Evolutionary conservation across 2,888 invertebrate genomes (phyloP), one percentile per base, ranked within the genome.

Genomic region (Dasypogon diadema): DNA sequence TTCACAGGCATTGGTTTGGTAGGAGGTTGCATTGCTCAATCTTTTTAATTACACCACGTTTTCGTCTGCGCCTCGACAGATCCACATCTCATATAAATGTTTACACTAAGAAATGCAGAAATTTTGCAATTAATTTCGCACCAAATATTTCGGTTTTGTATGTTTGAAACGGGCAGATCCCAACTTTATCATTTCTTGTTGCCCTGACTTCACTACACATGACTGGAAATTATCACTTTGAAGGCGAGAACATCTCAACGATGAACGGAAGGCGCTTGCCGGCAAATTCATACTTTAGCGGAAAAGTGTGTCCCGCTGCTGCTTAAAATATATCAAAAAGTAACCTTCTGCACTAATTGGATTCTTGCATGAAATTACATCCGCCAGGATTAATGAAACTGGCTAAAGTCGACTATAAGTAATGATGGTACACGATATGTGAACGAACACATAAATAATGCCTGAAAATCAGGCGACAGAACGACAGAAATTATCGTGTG

Each of bases 121-220:
- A 76, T 76, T 72, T 76, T 42, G 76, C 73, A 76, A 76, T 76
- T 76, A 76, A 76, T 76, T 76, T 70, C 70, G 76, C 76, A 76
- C 76, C 73, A 76, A 76, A 73, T 76, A 76, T 76, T 76, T 76
- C 63, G 60, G 70, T 76, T 76, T 76, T 56, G 74, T 60, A 51
- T 51, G 48, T 26, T 46, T 74, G 5, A 75, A 75, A 30, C 37
- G 42, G 63, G 37, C 16, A 42, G 48, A 14, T 16, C 48, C 48
- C n/a, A 14, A 12, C 48, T 14, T n/a, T 48, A 10, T 14, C 48
- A 48, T 48, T 8, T 48, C 48, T 14, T 60, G 37, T 34, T 8
- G 21, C 42, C 12, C 12, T 30, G 37, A 37, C 63, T 34, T 14
- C 48, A 6, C 34, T n/a, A n/a, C 10, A 48, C 48, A 42, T 63